A percentile compares a stretch with the other conserved stretches of the same genome.
phyloP scores from a whole-genome alignment of 1,140 invertebrate species.

The Callitettix versicolor region DNA sequence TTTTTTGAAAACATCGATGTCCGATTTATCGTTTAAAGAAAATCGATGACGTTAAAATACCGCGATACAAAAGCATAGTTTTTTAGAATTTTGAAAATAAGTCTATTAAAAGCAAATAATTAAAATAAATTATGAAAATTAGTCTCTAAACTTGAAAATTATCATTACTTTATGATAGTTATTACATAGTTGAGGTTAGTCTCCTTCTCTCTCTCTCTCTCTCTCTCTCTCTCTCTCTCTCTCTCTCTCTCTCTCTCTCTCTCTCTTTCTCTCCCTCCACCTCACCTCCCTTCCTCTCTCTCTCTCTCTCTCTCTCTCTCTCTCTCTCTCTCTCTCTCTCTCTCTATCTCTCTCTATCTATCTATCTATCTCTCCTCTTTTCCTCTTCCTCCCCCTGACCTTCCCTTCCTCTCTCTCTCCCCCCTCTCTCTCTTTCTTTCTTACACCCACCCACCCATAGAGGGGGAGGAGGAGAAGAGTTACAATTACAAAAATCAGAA shows the following conservation, averaged over 20 bases:
- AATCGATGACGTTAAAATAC: too few relatives aligned
- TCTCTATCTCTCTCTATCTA: constrained; percentile 20
- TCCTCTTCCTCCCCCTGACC: constrained; percentile 16
- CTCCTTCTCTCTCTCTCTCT: constrained; percentile 1
- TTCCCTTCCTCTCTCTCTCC: constrained; percentile 12
- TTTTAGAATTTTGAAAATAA: too few relatives aligned
- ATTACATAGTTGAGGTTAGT: too few relatives aligned
- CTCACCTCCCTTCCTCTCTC: constrained; percentile 12
- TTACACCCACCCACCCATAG: constrained; percentile 12
- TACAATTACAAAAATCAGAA: too few relatives aligned
- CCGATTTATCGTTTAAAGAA: too few relatives aligned
- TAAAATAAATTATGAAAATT: too few relatives aligned
- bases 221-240: constrained; percentile 5
- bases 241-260: constrained; percentile 19
- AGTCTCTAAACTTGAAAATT: too few relatives aligned
- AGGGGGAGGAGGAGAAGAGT: too few relatives aligned
- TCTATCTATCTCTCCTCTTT: constrained; percentile 17
- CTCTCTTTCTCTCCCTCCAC: constrained; percentile 26
- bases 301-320: background rate
- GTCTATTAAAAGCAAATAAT: too few relatives aligned
- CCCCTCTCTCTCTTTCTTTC: constrained; percentile 14
- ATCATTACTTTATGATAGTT: too few relatives aligned
- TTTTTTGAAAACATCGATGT: too few relatives aligned
- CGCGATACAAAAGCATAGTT: too few relatives aligned
- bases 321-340: constrained; percentile 2